These are phyloP conservation scores for Xiphydria camelus DNA, from an alignment of 2,888 invertebrate species.

Conservation along the genomic window DNA sequence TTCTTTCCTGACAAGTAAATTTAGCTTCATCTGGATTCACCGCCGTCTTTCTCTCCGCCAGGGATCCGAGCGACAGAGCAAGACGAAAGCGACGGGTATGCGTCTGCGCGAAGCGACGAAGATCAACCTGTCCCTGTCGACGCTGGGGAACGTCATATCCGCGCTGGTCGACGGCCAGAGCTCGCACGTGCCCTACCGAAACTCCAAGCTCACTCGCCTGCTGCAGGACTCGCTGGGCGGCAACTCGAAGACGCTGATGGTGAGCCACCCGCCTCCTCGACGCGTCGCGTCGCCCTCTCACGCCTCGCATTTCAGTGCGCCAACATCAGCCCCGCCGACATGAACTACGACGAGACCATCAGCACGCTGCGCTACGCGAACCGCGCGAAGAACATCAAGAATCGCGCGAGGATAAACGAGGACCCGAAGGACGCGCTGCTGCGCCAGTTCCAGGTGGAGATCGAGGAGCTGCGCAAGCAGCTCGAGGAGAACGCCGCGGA, in stretches of 20 bases:
- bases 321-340: slow-evolving; percentile 94
- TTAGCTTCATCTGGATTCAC: too few species aligned
- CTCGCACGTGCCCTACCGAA: slow-evolving; percentile 96
- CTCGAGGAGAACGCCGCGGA: slow-evolving; percentile 69
- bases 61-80: slow-evolving; percentile 97
- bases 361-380: slow-evolving; percentile 96
- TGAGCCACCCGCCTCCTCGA: too few species aligned
- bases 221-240: slow-evolving; percentile 97
- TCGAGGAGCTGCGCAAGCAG: slow-evolving; percentile 86
- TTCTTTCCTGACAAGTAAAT: too few species aligned
- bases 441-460: slow-evolving; percentile 94
- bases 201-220: slow-evolving; percentile 92
- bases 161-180: slow-evolving; percentile 97
- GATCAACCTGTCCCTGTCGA: slow-evolving; percentile 96
- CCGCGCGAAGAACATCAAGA: slow-evolving; percentile 96
- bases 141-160: slow-evolving; percentile 97
- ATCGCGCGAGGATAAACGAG: slow-evolving; percentile 93
- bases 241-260: slow-evolving; percentile 94
- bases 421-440: slow-evolving; percentile 97
- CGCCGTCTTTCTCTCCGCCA: too few species aligned
- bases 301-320: slow-evolving; percentile 82
- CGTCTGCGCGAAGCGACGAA: slow-evolving; percentile 95
- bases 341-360: slow-evolving; percentile 96
- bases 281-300: too few species aligned
- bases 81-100: slow-evolving; percentile 93